Base-by-base conservation (phyloP, 2,113 vertebrate species). In the Lepus europaeus region DNA sequence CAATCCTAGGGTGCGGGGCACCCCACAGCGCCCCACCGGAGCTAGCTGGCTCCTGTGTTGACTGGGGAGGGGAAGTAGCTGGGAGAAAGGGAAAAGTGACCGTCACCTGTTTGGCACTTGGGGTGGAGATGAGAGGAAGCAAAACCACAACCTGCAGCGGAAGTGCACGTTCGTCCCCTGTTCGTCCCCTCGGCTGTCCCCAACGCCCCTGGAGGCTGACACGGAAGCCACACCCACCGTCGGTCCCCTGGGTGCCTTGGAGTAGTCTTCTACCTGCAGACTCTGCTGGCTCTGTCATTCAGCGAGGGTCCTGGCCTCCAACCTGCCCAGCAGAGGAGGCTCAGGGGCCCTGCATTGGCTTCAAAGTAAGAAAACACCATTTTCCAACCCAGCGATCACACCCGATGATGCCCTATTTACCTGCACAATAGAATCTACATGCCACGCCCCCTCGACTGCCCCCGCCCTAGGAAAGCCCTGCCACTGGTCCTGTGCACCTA, bases 301-400 rank as follows among this genome's bases (percentile, higher is more conserved):
- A 13, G 2, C 2, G 0, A 63, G 19, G 49, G 16, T 23, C 87
- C 93, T 94, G 87, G 69, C 77, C 89, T 78, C 45, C 59, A 29
- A 85, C 36, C 77, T 51, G 77, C 31, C 19, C 53, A 61, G 66
- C 51, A 8, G 53, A 86, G 74, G 33, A 88, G 51, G 39, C 70
- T 14, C 8, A 9, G 10, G 6, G 86, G 72, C 78, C 76, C 33
- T 8, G 8, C 31, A 51, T 78, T 45, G 73, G 56, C 92, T 94
- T 81, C 49, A 85, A 74, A 97, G 93, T 90, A 91, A 90, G 61
- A 78, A 87, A 89, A 84, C 59, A 80, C 85, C 77, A 13, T 87
- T 93, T 96, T 93, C 82, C 59, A 90, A 88, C 51, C 87, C 92
- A 94, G 49, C 39, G 74, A 76, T 78, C 61, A 39, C n/a, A 66